Evolutionary conservation across 2,888 invertebrate genomes (phyloP).

Genomic region (Leucophenga montana): DNA sequence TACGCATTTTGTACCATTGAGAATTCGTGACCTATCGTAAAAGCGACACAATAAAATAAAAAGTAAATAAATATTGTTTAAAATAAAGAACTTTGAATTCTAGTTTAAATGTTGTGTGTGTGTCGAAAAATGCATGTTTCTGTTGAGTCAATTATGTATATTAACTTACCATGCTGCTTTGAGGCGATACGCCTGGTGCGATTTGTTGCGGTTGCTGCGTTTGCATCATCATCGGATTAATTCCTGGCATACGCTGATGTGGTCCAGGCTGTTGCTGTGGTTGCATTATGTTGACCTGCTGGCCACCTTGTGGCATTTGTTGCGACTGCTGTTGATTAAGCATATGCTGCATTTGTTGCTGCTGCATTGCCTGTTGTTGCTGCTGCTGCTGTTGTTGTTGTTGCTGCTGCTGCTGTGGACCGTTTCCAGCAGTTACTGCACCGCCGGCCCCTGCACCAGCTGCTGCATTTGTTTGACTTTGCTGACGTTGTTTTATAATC

Average conservation of each 20-base stretch:
- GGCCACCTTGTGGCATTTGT: slow-evolving; percentile 62
- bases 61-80: not conserved
- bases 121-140: no score
- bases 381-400: slow-evolving; percentile 72
- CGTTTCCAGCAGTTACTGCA: slow-evolving; percentile 59
- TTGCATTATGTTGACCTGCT: slow-evolving; percentile 58
- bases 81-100: not conserved
- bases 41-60: not conserved
- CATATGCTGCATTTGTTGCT: slow-evolving; percentile 73
- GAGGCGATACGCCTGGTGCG: slow-evolving; percentile 59
- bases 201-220: slow-evolving; percentile 46
- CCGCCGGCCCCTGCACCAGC: slow-evolving; percentile 49
- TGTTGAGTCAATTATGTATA: no score
- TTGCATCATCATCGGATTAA: slow-evolving; percentile 70
- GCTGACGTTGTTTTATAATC: slow-evolving; percentile 90
- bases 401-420: slow-evolving; percentile 57
- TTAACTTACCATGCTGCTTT: slow-evolving; percentile 71
- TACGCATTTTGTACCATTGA: slow-evolving; percentile 74
- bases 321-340: slow-evolving; percentile 71
- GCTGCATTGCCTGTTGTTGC: no score
- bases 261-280: slow-evolving; percentile 66
- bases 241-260: slow-evolving; percentile 72
- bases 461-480: slow-evolving; percentile 69
- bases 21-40: slow-evolving; percentile 64
- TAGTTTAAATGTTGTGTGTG: no score